phyloP scores from a whole-genome alignment of 2,797 vertebrate genomes.

The Sciurus vulgaris region DNA sequence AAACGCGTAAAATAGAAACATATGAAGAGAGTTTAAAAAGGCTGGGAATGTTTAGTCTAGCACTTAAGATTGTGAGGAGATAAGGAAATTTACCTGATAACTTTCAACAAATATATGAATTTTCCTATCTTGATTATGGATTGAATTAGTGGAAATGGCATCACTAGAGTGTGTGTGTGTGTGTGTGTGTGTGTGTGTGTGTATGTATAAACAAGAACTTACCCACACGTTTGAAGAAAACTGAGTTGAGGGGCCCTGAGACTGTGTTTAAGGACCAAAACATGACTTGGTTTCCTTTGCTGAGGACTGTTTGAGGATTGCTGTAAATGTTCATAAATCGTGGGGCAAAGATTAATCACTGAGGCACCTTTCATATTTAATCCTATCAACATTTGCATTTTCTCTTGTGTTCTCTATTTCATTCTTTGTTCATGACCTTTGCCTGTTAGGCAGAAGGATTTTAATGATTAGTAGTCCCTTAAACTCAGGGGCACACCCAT shows the following conservation, averaged over 20 bases:
- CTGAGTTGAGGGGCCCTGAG: not conserved
- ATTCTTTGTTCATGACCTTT: not conserved
- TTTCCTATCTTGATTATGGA: not conserved
- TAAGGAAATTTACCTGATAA: conserved; percentile 29
- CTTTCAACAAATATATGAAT: conserved; percentile 42
- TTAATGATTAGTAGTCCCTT: not conserved
- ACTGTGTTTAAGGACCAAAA: not conserved
- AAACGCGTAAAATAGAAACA: not conserved
- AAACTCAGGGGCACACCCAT: not conserved
- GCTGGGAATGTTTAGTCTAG: not conserved
- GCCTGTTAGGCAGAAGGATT: not conserved
- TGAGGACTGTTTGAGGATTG: not conserved
- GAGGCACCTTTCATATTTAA: not conserved
- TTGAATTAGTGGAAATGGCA: not conserved
- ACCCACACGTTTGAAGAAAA: not conserved
- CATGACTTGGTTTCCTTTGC: not conserved
- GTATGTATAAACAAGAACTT: too few species aligned
- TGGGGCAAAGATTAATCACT: not conserved
- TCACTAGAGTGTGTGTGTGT: not conserved
- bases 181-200: not conserved
- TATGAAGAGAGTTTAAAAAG: not conserved
- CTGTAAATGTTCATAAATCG: not conserved
- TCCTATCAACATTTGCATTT: not conserved
- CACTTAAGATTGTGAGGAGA: not conserved
- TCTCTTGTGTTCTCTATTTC: not conserved